Conservation (phyloP, 2,113 vertebrate species). For the Turnix velox region DNA sequence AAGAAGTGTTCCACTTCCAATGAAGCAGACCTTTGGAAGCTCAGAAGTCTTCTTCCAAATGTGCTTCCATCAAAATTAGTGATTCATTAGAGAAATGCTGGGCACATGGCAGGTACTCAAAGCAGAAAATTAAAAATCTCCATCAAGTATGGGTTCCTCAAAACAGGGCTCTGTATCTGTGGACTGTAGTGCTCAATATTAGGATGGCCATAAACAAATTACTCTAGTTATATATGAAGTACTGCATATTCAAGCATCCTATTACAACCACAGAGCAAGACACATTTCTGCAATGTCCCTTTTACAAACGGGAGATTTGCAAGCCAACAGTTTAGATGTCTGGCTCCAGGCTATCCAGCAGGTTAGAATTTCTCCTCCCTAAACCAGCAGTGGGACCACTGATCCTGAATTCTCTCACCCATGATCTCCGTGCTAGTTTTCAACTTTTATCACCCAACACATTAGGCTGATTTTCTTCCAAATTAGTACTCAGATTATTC, state of each 20-base stretch:
- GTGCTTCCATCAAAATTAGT: neutral
- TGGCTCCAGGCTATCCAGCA: neutral
- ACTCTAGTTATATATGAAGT: neutral
- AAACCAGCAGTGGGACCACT: neutral
- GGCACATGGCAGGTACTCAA: neutral
- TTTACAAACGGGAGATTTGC: neutral
- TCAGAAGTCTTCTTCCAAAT: neutral
- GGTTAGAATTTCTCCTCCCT: neutral
- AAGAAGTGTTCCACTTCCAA: neutral
- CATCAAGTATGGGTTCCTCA: neutral
- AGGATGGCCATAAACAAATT: neutral
- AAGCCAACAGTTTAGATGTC: neutral
- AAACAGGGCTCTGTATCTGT: neutral
- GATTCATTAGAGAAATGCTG: neutral
- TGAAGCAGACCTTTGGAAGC: neutral
- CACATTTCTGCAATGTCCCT: neutral
- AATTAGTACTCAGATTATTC: neutral
- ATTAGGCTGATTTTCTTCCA: neutral
- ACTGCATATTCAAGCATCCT: neutral
- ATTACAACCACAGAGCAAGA: neutral
- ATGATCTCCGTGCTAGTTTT: neutral
- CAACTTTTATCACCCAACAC: neutral
- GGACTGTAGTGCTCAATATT: neutral
- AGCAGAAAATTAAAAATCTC: neutral
- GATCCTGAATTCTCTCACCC: neutral